Percentiles rank a stretch among this genome's conserved stretches.
Conservation (phyloP, 2,797 vertebrate species). For the Syndactyla subalaris region DNA sequence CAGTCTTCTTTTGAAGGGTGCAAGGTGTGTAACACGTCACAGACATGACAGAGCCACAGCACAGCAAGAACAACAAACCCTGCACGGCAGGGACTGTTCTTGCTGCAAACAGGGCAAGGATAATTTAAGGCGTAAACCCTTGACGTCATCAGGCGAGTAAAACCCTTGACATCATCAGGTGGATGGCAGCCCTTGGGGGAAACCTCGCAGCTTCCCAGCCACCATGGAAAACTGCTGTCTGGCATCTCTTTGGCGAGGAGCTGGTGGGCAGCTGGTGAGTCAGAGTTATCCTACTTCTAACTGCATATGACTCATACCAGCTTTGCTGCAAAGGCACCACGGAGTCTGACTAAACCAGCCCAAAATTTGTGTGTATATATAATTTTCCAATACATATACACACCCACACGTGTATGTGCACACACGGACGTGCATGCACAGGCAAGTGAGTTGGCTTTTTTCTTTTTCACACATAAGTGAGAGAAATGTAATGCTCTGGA, state of each 20-base stretch:
- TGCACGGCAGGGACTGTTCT: not conserved
- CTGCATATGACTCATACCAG: not conserved
- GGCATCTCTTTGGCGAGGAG: not conserved
- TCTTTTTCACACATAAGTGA: not conserved
- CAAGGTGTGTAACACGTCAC: not conserved
- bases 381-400: not conserved
- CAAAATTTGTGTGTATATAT: not conserved
- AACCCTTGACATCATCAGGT: not conserved
- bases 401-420: not conserved
- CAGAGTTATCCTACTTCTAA: not conserved
- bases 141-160: not conserved
- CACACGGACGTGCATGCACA: not conserved
- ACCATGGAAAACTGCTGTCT: not conserved
- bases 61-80: not conserved
- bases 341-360: not conserved
- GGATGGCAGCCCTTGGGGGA: not conserved
- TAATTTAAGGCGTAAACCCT: not conserved
- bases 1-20: not conserved
- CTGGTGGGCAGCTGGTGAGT: conserved; percentile 21
- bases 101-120: not conserved
- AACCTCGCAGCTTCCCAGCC: not conserved
- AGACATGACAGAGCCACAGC: not conserved
- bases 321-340: not conserved
- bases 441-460: not conserved
- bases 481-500: not conserved